phyloP scores from a whole-genome alignment of 1,140 invertebrate species.

The Cherax destructor region DNA sequence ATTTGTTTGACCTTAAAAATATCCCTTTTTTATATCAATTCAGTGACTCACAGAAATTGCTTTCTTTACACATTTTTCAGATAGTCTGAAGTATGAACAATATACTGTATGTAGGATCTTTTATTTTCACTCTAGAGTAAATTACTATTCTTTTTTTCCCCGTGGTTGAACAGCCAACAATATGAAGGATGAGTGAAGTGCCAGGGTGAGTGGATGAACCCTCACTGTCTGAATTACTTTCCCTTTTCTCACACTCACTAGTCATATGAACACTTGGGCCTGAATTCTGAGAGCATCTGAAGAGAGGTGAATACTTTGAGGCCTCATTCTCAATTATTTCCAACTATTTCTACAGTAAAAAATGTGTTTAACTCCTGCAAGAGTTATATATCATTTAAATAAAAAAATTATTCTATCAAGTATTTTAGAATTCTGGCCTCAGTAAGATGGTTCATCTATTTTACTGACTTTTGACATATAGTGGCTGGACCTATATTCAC shows the following conservation, averaged over 20 bases:
- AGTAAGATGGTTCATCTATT: slow-evolving; percentile 33
- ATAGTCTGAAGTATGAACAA: neutral
- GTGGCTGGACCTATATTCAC: neutral
- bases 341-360: slow-evolving; percentile 9
- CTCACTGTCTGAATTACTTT: slow-evolving; percentile 49
- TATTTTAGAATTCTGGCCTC: slow-evolving; percentile 47
- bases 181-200: slow-evolving; percentile 67
- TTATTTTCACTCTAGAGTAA: slow-evolving; percentile 49
- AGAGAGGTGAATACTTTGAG: slow-evolving; percentile 42
- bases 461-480: neutral
- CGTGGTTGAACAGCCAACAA: slow-evolving; percentile 65
- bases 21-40: neutral
- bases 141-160: slow-evolving; percentile 38
- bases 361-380: neutral
- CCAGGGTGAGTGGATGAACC: slow-evolving; percentile 48
- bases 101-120: slow-evolving; percentile 4
- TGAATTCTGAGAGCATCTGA: slow-evolving; percentile 46
- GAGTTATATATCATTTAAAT: neutral
- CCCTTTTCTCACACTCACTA: slow-evolving; percentile 19
- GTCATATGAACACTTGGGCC: slow-evolving; percentile 46
- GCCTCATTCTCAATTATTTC: slow-evolving; percentile 35
- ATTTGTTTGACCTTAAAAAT: too few relatives aligned
- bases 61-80: neutral
- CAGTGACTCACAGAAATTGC: neutral
- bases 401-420: neutral